Base-by-base conservation (phyloP, 2,113 vertebrate genomes). In the Nerophis ophidion region DNA sequence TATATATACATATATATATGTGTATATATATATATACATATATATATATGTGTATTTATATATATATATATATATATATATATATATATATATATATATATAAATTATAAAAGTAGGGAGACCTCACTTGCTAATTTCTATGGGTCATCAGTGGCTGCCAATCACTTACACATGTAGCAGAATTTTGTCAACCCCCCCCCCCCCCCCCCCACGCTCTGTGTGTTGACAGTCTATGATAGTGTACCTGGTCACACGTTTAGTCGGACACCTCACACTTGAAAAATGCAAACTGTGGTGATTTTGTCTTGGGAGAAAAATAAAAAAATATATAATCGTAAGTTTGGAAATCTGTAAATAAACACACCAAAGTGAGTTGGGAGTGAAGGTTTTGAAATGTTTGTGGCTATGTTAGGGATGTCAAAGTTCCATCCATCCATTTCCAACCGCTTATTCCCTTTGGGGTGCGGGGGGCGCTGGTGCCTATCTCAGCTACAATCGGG, bases 81-180 rank as follows among this genome's bases (percentile, higher is more conserved):
- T 2, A 26, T 26, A 26, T 26, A 26, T 26, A 26, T 26, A 26
- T 26, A 26, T 26, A n/a, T 2, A 14, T 9, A 46, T n/a, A n/a
- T n/a, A 14, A 15, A 92, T n/a, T n/a, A n/a, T n/a, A 88, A 94
- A 85, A 92, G 94, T 93, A 91, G 90, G 90, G 89, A 93, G 92
- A 92, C 92, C 93, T 93, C 92, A 93, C 91, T 93, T 90, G 91
- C 93, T 95, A 91, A 96, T 95, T 96, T 96, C 92, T 93, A 92
- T 93, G 93, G 95, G 95, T 97, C 94, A 97, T 92, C 91, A 94
- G 92, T 91, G 90, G 88, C 90, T 93, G 95, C 92, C 95, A 98
- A 94, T 96, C 94, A 95, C 91, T 92, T 94, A 94, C 92, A 93
- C 91, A 95, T 96, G 93, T 94, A 93, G 92, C 92, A 95, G 92